Percentiles rank a stretch among this genome's conserved stretches.
Evolutionary conservation across 2,888 invertebrate species (phyloP).

Genomic region (Dasysyrphus albostriatus): DNA sequence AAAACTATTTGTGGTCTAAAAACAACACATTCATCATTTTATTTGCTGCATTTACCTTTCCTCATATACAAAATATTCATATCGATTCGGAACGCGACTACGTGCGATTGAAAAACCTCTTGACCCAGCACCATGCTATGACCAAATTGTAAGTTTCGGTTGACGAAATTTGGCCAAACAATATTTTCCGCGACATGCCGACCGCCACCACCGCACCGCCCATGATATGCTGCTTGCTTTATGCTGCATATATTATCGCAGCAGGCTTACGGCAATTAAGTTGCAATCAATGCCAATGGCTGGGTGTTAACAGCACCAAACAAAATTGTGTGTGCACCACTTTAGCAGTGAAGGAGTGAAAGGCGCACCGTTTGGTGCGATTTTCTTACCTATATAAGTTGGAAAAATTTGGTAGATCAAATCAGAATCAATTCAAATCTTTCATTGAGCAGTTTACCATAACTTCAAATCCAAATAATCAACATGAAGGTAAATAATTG

Average conservation of each 20-base stretch:
- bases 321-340: constrained; percentile 46
- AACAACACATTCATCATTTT: constrained; percentile 20
- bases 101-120: constrained; percentile 14
- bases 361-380: constrained; percentile 37
- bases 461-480: constrained; percentile 44
- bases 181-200: constrained; percentile 15
- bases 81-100: constrained; percentile 8
- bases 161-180: constrained; percentile 61
- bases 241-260: constrained; percentile 29
- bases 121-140: constrained; percentile 9
- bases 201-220: not conserved
- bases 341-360: constrained; percentile 49
- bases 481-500: constrained; percentile 70
- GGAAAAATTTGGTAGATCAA: constrained; percentile 51
- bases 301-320: constrained; percentile 50
- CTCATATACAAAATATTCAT: constrained; percentile 20
- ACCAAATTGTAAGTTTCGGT: constrained; percentile 36
- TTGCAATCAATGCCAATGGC: constrained; percentile 64
- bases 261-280: constrained; percentile 50
- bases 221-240: not conserved
- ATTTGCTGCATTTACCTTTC: not conserved
- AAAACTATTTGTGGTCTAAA: not conserved
- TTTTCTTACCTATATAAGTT: constrained; percentile 63
- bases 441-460: constrained; percentile 61
- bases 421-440: constrained; percentile 69